Percentiles rank a stretch among this genome's conserved stretches.
These are phyloP conservation scores for Saturnia japonica DNA, from an alignment of 2,888 invertebrate genomes.

Conservation along the genomic window DNA sequence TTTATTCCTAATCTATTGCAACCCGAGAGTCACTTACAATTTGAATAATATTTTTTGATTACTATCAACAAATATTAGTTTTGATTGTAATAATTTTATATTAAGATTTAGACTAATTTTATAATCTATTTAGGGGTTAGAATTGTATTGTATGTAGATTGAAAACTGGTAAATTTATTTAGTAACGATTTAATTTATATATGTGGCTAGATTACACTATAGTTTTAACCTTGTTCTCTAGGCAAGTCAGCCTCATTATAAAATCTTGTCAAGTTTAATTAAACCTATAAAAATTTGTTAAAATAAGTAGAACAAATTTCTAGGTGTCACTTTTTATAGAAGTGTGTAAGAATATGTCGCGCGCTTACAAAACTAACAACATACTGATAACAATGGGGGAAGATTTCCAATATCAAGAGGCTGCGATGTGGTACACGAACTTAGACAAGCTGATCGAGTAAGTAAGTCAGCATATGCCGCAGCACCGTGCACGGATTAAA, in stretches of 20 bases:
- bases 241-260: no score
- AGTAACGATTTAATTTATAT: background rate
- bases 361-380: constrained; percentile 85
- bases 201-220: background rate
- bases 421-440: constrained; percentile 91
- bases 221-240: no score
- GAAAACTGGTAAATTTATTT: background rate
- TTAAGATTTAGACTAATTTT: background rate
- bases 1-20: no score
- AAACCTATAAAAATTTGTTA: background rate
- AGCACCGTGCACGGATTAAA: constrained; percentile 10
- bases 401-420: constrained; percentile 93
- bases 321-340: constrained; percentile 68
- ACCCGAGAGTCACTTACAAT: background rate
- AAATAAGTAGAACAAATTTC: background rate
- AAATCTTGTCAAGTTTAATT: background rate
- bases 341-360: constrained; percentile 77
- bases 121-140: no score
- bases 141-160: background rate
- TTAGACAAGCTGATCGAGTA: constrained; percentile 35
- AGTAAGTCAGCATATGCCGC: constrained; percentile 24
- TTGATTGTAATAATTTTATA: background rate
- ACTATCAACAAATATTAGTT: background rate
- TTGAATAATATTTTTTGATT: background rate
- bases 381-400: constrained; percentile 96